Evolutionary conservation across 2,797 vertebrate genomes (phyloP).

Genomic region (Acomys russatus): DNA sequence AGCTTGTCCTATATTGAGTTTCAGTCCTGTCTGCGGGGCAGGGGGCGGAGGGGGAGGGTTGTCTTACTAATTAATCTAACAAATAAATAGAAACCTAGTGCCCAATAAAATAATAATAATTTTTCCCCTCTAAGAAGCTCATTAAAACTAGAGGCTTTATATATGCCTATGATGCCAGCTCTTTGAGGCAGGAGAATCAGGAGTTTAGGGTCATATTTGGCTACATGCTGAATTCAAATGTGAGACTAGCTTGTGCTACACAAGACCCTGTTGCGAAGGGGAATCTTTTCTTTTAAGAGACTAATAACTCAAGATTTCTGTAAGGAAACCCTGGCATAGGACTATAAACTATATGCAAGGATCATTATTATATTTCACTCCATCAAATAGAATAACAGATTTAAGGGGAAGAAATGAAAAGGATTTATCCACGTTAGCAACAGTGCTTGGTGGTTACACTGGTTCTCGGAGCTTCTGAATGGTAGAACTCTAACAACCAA

Average conservation of each 20-base stretch:
- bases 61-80: not conserved
- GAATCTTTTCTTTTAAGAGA: not conserved
- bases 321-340: not conserved
- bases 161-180: not conserved
- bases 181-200: not conserved
- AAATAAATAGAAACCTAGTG: not conserved
- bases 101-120: not conserved
- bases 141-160: not conserved
- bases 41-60: too few relatives aligned
- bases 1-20: not conserved
- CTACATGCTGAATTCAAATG: not conserved
- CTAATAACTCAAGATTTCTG: not conserved
- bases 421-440: not conserved
- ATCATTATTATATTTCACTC: not conserved
- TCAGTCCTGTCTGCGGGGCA: not conserved
- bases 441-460: not conserved
- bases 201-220: not conserved
- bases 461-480: not conserved
- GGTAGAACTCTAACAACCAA: not conserved
- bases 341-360: not conserved
- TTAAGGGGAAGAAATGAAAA: not conserved
- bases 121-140: not conserved
- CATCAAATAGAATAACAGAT: not conserved
- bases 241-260: not conserved
- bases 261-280: not conserved